Percentiles rank a stretch among this genome's conserved stretches.
phyloP scores from a whole-genome alignment of 2,113 vertebrate species.

The Hyperopisus bebe region DNA sequence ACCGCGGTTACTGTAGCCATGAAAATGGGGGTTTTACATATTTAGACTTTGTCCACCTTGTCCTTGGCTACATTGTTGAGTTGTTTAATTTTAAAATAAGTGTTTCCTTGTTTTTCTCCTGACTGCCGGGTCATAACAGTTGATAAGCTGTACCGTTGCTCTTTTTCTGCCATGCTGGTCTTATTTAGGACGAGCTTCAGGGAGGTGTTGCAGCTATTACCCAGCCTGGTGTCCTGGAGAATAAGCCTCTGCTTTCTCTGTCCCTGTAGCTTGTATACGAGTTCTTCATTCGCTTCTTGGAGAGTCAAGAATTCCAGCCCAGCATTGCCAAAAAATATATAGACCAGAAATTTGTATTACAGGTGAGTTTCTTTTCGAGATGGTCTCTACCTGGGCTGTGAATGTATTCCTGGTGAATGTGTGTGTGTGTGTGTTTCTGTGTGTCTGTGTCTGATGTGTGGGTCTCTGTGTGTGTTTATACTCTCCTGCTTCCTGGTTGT shows the following conservation, averaged over 20 bases:
- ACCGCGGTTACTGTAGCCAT: not conserved
- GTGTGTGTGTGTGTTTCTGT: not conserved
- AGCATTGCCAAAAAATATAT: conserved; percentile 99
- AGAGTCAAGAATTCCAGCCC: conserved; percentile 99
- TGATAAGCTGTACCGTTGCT: not conserved
- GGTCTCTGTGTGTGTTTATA: not conserved
- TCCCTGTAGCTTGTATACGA: conserved; percentile 91
- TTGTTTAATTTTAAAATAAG: not conserved
- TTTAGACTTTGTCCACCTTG: not conserved
- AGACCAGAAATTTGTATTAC: conserved; percentile 99
- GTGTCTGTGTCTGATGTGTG: no score
- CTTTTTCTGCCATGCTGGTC: not conserved
- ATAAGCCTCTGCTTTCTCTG: not conserved
- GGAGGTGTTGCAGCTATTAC: not conserved
- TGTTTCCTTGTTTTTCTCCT: not conserved
- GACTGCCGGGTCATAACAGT: not conserved
- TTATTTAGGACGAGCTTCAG: not conserved
- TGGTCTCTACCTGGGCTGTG: not conserved
- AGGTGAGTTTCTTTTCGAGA: conserved; percentile 68
- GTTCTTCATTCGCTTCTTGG: conserved; percentile 99
- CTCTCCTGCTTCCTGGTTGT: not conserved
- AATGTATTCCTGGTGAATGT: not conserved
- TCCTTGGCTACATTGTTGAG: not conserved
- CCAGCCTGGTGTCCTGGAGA: not conserved
- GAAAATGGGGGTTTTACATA: not conserved